These are phyloP conservation scores for Ornithoptera priamus DNA, from an alignment of 2,888 invertebrate genomes.

Conservation along the genomic window DNA sequence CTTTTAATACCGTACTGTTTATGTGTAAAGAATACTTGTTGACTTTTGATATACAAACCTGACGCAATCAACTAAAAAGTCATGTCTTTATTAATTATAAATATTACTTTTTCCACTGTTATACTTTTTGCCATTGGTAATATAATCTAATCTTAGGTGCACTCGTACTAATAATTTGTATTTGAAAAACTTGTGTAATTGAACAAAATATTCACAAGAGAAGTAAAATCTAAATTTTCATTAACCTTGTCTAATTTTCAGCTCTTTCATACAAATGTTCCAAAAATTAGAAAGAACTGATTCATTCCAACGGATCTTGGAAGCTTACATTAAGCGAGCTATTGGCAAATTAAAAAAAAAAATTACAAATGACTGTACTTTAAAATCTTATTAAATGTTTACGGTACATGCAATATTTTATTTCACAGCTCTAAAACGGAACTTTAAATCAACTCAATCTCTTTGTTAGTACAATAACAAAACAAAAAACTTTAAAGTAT, in stretches of 20 bases:
- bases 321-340: constrained; percentile 12
- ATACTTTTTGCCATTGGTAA: no score
- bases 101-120: no score
- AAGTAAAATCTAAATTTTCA: neutral
- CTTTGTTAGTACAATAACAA: neutral
- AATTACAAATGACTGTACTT: constrained; percentile 2
- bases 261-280: constrained; percentile 21
- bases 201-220: neutral
- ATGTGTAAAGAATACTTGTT: no score
- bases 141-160: no score
- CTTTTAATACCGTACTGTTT: no score
- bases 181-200: no score
- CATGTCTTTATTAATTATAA: no score
- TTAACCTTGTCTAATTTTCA: constrained; percentile 20
- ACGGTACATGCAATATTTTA: constrained; percentile 4
- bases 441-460: neutral
- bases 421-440: neutral
- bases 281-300: constrained; percentile 16
- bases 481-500: neutral
- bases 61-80: no score
- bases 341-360: constrained; percentile 15
- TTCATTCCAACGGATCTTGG: constrained; percentile 16
- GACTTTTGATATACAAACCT: no score
- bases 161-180: no score
- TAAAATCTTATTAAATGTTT: constrained; percentile 11